These are phyloP conservation scores for Aphidius gifuensis DNA, from an alignment of 1,140 invertebrate species.

Conservation along the genomic window DNA sequence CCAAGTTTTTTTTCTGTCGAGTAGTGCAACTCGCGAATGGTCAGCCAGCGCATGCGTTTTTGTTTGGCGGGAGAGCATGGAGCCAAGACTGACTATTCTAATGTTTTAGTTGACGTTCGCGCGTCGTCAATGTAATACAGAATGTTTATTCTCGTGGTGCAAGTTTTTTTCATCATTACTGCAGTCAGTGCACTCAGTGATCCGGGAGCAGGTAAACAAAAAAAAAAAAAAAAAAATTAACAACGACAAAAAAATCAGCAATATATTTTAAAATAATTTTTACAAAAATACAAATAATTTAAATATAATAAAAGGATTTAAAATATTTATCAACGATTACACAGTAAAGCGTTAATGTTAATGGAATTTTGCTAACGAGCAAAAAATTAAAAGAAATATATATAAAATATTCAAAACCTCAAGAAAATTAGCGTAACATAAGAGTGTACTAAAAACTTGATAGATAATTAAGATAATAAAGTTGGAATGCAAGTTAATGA, in stretches of 20 bases:
- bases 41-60: constrained; percentile 19
- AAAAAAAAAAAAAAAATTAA: constrained; percentile 12
- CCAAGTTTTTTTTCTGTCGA: background rate
- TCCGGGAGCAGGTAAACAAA: constrained; percentile 45
- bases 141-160: constrained; percentile 44
- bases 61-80: constrained; percentile 26
- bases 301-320: no score
- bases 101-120: constrained; percentile 48
- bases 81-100: constrained; percentile 25
- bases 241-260: constrained; percentile 2
- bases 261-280: background rate
- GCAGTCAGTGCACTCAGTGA: constrained; percentile 47
- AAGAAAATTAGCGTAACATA: no score
- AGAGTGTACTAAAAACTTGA: no score
- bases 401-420: no score
- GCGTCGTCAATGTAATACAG: constrained; percentile 47
- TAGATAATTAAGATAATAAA: background rate
- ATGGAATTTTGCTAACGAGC: no score
- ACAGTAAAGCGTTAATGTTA: no score
- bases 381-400: no score
- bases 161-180: constrained; percentile 43
- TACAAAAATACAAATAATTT: no score
- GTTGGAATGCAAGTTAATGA: background rate
- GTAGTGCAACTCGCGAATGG: constrained; percentile 13
- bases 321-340: no score